A percentile compares a stretch with the other conserved stretches of the same genome.
phyloP scores from a whole-genome alignment of 1,140 invertebrate genomes.

The Drosophila azteca region DNA sequence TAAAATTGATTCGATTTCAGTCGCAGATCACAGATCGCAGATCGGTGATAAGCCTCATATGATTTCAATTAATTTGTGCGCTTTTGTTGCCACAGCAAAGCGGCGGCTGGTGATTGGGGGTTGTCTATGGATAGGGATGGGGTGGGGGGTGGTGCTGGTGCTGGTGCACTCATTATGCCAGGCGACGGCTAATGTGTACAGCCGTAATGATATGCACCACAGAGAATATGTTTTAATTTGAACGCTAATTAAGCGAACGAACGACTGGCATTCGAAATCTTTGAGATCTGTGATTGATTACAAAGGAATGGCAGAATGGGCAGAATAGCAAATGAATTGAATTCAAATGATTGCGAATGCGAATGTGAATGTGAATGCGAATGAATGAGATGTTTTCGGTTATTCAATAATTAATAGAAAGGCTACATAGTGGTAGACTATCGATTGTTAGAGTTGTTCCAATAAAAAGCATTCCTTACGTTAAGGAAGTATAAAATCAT shows the following conservation, averaged over 20 bases:
- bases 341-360: background rate
- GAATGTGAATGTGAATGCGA: no score
- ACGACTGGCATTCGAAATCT: background rate
- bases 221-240: constrained; percentile 62
- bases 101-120: no score
- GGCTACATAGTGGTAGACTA: no score
- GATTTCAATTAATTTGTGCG: constrained; percentile 80
- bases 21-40: constrained; percentile 55
- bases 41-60: constrained; percentile 63
- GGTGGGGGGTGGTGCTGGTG: constrained; percentile 14
- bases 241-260: constrained; percentile 45
- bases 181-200: constrained; percentile 57
- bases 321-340: constrained; percentile 38
- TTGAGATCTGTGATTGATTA: constrained; percentile 23
- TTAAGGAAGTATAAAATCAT: no score
- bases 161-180: constrained; percentile 55
- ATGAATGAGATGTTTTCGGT: constrained; percentile 44
- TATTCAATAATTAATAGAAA: constrained; percentile 32
- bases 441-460: background rate
- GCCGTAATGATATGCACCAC: constrained; percentile 47
- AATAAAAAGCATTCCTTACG: background rate
- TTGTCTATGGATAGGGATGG: background rate
- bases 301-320: constrained; percentile 29
- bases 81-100: constrained; percentile 35
- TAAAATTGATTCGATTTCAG: constrained; percentile 71